Percentiles rank a stretch among this genome's conserved stretches.
phyloP scores from a whole-genome alignment of 2,797 vertebrate genomes.

The Cacajao melanocephalus region DNA sequence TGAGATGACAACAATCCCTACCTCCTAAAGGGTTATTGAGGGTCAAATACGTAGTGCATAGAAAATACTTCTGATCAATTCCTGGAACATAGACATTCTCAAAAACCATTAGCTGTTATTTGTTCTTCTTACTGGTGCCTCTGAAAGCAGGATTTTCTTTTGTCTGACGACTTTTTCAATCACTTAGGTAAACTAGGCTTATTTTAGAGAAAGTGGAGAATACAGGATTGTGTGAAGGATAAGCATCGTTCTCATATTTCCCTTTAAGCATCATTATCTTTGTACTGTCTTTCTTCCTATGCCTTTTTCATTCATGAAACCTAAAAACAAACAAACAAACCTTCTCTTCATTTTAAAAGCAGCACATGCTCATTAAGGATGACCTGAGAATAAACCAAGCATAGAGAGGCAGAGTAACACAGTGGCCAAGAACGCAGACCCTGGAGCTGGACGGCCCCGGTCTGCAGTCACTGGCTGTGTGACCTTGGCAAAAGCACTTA shows the following conservation, averaged over 20 bases:
- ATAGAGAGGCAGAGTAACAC: background rate
- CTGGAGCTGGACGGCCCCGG: background rate
- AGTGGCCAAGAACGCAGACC: background rate
- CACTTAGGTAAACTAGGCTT: background rate
- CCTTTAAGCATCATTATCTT: background rate
- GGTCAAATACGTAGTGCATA: background rate
- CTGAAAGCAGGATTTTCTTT: background rate
- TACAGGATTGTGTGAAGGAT: background rate
- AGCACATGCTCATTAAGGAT: background rate
- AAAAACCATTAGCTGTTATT: background rate
- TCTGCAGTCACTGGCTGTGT: background rate
- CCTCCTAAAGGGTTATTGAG: background rate
- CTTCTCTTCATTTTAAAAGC: background rate
- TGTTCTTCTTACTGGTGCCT: background rate
- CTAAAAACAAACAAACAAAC: background rate
- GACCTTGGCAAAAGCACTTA: background rate
- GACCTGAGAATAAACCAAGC: background rate
- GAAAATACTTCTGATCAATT: background rate
- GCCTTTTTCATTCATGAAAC: background rate
- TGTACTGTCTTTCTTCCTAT: background rate
- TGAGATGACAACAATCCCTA: background rate
- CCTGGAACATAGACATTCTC: background rate
- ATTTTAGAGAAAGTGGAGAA: background rate
- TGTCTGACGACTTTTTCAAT: background rate
- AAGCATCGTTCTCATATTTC: background rate